Conservation (phyloP, 2,113 vertebrate species). For the Xenopus tropicalis region UCB_Xtro_10.0 CM004443.2:10306001-10306500, state of each 20-base stretch:
- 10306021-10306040: conserved; percentile 33
- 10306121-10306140: conserved; percentile 3
- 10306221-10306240: conserved; percentile 28
- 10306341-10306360: conserved; percentile 16
- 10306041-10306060: neutral
- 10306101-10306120: conserved; percentile 15
- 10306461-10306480: neutral
- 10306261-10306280: conserved; percentile 28
- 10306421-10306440: conserved; percentile 10
- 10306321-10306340: conserved; percentile 27
- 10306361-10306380: conserved; percentile 39
- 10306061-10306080: neutral
- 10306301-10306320: conserved; percentile 31
- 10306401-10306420: conserved; percentile 30
- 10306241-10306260: conserved; percentile 13
- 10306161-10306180: conserved; percentile 36
- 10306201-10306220: conserved; percentile 19
- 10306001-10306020: neutral
- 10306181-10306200: conserved; percentile 28
- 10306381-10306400: conserved; percentile 23
- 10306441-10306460: neutral
- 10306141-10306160: conserved; percentile 20
- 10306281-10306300: conserved; percentile 30
- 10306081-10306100: conserved; percentile 7
- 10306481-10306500: neutral